Base-by-base conservation (phyloP, 2,888 invertebrate genomes). In the Phlogophora meticulosa region DNA sequence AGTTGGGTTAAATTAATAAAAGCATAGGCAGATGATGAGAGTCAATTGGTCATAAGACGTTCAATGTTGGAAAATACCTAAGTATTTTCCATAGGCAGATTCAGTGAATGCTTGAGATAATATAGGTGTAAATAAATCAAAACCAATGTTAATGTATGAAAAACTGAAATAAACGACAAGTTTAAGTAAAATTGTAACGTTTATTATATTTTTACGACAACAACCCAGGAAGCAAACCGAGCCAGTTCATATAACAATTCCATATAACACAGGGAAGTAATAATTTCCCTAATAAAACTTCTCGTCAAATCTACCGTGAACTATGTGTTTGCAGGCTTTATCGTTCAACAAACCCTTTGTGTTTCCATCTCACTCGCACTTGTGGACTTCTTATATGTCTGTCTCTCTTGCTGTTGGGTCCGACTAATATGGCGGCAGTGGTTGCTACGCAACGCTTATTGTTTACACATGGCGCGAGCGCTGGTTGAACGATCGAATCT, bases 241-340 rank as follows among this genome's bases (percentile, higher is more conserved):
- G 73, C 82, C 73, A 72, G 81, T 75, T 71, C 82, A 81, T 83
- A 79, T 71, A 78, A 83, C 79, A 82, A 80, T 72, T 64, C 61
- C 65, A 68, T 75, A 59, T 62, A 70, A 80, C 73, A 82, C 74
- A 85, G 87, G 88, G 89, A 89, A 92, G 91, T 87, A 88, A 92
- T 91, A 90, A 91, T 87, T 88, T 86, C 86, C 80, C 86, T 86
- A 89, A 91, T 92, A 92, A 91, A 92, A 91, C 84, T 83, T 81
- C 82, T 77, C 87, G 85, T 86, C 81, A 85, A 87, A 84, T 87
- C 80, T 77, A 86, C 85, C 91, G 85, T 88, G 90, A 86, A 79
- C 81, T 77, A 76, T 87, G 88, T 86, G 87, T 85, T 63, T 88
- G 85, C 88, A 87, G 86, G 83, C 89, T 91, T 92, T 93, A 93